A percentile compares a stretch with the other conserved stretches of the same genome.
Conservation (phyloP, 1,140 invertebrate genomes). For the Diprion similis region DNA sequence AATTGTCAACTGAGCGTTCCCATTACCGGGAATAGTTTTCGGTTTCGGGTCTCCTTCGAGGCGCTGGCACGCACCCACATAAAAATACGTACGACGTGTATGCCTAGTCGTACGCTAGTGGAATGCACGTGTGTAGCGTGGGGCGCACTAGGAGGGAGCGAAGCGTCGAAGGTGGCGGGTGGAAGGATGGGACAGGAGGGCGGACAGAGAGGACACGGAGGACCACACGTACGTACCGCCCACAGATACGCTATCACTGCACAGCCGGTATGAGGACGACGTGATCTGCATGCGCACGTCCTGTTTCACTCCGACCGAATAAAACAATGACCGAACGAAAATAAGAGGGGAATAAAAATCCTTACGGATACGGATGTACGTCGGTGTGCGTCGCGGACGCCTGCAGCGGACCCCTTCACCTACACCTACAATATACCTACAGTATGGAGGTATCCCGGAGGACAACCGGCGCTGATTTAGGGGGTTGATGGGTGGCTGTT, state of each 20-base stretch:
- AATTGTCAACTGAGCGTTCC: not conserved
- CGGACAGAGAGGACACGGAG: slow-evolving; percentile 41
- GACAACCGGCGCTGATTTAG: slow-evolving; percentile 39
- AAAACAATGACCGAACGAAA: slow-evolving; percentile 16
- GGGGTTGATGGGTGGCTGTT: slow-evolving; percentile 30
- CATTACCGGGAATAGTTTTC: slow-evolving; percentile 1
- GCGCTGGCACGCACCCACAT: too few species aligned
- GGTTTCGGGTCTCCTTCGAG: too few species aligned
- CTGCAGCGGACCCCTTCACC: too few species aligned
- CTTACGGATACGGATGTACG: too few species aligned
- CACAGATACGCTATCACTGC: slow-evolving; percentile 60
- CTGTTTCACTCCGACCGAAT: slow-evolving; percentile 39
- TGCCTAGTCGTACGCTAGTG: too few species aligned
- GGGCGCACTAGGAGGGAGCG: not conserved
- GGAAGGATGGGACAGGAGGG: slow-evolving; percentile 8
- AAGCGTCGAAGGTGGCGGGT: slow-evolving; percentile 3
- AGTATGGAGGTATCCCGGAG: slow-evolving; percentile 13
- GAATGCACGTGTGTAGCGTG: too few species aligned
- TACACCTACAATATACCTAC: not conserved
- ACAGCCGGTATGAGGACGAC: slow-evolving; percentile 46
- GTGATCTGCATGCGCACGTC: slow-evolving; percentile 59
- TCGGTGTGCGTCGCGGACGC: too few species aligned
- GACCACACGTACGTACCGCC: slow-evolving; percentile 60
- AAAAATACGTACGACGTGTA: too few species aligned
- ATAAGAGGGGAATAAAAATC: slow-evolving; percentile 17